Conservation (phyloP, 1,140 invertebrate species). For the Eumaeus atala region DNA sequence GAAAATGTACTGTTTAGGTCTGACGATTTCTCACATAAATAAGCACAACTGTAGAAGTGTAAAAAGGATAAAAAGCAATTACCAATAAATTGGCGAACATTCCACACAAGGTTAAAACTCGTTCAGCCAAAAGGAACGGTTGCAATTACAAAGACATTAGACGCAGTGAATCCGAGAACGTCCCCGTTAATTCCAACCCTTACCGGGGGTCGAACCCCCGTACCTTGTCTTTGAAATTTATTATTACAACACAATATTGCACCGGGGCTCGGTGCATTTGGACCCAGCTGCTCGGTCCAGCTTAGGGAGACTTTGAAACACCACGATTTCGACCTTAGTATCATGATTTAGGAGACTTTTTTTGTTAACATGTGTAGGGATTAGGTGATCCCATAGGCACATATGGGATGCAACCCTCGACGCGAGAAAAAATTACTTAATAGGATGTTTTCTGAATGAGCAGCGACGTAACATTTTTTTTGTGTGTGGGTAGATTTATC, state of each 20-base stretch:
- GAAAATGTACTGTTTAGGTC: too few relatives aligned
- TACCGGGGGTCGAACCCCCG: slow-evolving; percentile 19
- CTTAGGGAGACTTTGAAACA: slow-evolving; percentile 21
- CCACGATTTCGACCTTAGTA: slow-evolving; percentile 22
- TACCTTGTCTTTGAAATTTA: slow-evolving; percentile 64
- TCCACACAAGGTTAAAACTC: too few relatives aligned
- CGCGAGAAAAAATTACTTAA: slow-evolving; percentile 69
- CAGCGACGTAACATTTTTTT: slow-evolving; percentile 31
- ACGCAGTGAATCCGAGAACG: slow-evolving; percentile 27
- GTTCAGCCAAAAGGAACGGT: slow-evolving; percentile 25
- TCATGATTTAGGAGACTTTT: slow-evolving; percentile 20
- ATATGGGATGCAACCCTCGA: slow-evolving; percentile 62
- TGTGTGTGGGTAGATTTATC: slow-evolving; percentile 16
- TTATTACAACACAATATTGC: slow-evolving; percentile 62
- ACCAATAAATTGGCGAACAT: too few relatives aligned
- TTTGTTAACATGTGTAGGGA: slow-evolving; percentile 15
- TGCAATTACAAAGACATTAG: slow-evolving; percentile 38
- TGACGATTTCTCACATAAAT: too few relatives aligned
- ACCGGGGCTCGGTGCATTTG: slow-evolving; percentile 48
- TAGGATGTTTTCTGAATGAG: slow-evolving; percentile 68
- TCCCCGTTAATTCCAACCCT: slow-evolving; percentile 35
- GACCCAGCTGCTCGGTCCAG: slow-evolving; percentile 47
- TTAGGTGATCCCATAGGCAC: slow-evolving; percentile 49
- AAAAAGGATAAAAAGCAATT: too few relatives aligned
- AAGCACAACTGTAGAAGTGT: too few relatives aligned